Percentiles rank a stretch among this genome's conserved stretches.
Evolutionary conservation across 2,888 invertebrate genomes (phyloP).

Genomic region (Gisinianus flammeolus): DNA sequence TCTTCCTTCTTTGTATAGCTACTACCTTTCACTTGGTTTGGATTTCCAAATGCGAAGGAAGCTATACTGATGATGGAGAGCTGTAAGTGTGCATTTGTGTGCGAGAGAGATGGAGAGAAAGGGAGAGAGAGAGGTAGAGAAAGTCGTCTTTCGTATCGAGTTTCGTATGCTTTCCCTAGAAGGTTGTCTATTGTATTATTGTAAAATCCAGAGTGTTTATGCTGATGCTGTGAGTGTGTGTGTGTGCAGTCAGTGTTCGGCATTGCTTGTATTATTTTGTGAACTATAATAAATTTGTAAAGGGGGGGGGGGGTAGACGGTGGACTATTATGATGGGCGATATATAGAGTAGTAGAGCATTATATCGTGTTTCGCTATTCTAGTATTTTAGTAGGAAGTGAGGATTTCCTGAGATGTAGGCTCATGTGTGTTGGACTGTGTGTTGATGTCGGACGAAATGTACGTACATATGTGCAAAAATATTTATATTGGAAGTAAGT

Average conservation of each 20-base stretch:
- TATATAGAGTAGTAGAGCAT: not conserved
- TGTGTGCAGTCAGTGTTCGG: not conserved
- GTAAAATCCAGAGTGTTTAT: not conserved
- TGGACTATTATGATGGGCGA: not conserved
- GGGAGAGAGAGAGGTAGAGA: too few relatives aligned
- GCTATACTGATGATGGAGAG: too few relatives aligned
- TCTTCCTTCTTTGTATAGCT: too few relatives aligned
- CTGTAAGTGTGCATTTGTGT: too few relatives aligned
- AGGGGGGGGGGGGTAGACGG: not conserved
- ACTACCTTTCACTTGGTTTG: too few relatives aligned
- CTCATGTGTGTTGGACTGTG: not conserved
- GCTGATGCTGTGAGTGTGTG: not conserved
- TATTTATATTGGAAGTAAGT: not conserved
- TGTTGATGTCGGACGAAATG: not conserved
- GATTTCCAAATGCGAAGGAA: too few relatives aligned
- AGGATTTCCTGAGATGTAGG: not conserved
- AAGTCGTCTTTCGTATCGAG: too few relatives aligned
- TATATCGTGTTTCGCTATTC: not conserved
- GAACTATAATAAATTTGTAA: not conserved
- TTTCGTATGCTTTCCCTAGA: too few relatives aligned
- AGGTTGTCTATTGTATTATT: too few relatives aligned
- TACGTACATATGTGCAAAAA: not conserved
- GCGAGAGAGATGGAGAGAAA: too few relatives aligned
- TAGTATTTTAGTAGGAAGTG: not conserved
- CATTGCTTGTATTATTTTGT: not conserved